phyloP scores from a whole-genome alignment of 2,113 vertebrate genomes.

The Eclectus roratus region DNA sequence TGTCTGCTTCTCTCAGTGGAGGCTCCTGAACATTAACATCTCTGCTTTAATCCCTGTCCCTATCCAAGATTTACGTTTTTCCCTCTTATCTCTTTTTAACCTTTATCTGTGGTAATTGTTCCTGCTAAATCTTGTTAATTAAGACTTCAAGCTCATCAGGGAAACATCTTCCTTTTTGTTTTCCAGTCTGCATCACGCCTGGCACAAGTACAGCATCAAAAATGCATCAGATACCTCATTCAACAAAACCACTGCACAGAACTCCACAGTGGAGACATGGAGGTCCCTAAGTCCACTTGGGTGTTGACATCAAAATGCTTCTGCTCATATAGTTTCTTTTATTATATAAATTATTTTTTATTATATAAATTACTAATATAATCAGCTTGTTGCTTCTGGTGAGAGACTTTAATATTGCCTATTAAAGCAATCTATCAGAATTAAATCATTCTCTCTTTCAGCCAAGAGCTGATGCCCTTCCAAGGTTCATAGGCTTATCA shows the following conservation, averaged over 20 bases:
- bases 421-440: background rate
- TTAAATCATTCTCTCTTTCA: background rate
- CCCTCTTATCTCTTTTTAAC: background rate
- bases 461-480: background rate
- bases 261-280: rapidly evolving
- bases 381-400: background rate
- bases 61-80: background rate
- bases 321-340: background rate
- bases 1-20: background rate
- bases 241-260: background rate
- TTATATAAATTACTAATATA: background rate
- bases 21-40: background rate
- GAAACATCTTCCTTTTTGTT: background rate
- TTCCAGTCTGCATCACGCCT: background rate
- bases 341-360: background rate
- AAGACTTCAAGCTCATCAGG: background rate
- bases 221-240: background rate
- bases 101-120: background rate
- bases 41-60: background rate
- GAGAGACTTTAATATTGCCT: background rate
- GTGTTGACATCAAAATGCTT: background rate
- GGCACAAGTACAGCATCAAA: background rate
- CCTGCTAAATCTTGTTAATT: constrained; percentile 7
- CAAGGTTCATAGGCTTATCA: background rate
- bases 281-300: background rate